A percentile compares a stretch with the other conserved stretches of the same genome.
These are phyloP conservation scores for Darevskia nairensis DNA, from an alignment of 2,797 vertebrate genomes.

Conservation along the genomic window DNA sequence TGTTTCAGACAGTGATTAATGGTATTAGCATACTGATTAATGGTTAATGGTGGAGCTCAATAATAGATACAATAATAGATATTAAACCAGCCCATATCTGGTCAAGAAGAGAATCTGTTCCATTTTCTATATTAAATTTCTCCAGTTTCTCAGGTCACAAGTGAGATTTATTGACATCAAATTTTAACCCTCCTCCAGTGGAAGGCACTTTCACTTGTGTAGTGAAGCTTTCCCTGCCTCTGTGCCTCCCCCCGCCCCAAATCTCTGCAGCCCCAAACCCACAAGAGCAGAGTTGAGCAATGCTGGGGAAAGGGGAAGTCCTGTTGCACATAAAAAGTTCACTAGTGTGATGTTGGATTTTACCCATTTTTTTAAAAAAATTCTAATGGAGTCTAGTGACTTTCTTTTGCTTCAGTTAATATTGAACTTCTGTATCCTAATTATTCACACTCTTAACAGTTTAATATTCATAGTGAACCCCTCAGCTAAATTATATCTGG, in stretches of 20 bases:
- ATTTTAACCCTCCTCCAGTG: too few relatives aligned
- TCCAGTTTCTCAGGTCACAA: background rate
- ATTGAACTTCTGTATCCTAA: background rate
- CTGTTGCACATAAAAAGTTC: too few relatives aligned
- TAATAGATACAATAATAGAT: background rate
- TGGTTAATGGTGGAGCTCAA: background rate
- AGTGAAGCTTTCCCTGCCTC: too few relatives aligned
- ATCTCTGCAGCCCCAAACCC: too few relatives aligned
- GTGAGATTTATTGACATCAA: background rate
- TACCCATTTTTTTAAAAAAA: background rate
- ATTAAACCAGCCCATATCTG: background rate
- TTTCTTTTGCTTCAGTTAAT: background rate
- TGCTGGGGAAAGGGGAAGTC: too few relatives aligned
- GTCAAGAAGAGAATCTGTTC: background rate
- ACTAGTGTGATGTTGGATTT: too few relatives aligned
- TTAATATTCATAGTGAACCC: background rate
- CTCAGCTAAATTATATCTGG: background rate
- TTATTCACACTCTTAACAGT: background rate
- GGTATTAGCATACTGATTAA: background rate
- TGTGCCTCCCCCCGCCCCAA: too few relatives aligned
- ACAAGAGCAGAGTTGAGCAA: too few relatives aligned
- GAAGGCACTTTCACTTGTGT: too few relatives aligned
- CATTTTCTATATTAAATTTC: background rate
- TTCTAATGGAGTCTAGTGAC: background rate
- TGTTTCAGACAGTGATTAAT: background rate